Percentiles rank a stretch among this genome's conserved stretches.
These are phyloP conservation scores for Chinchilla lanigera DNA, from an alignment of 2,113 vertebrate genomes.

Conservation along the genomic window DNA sequence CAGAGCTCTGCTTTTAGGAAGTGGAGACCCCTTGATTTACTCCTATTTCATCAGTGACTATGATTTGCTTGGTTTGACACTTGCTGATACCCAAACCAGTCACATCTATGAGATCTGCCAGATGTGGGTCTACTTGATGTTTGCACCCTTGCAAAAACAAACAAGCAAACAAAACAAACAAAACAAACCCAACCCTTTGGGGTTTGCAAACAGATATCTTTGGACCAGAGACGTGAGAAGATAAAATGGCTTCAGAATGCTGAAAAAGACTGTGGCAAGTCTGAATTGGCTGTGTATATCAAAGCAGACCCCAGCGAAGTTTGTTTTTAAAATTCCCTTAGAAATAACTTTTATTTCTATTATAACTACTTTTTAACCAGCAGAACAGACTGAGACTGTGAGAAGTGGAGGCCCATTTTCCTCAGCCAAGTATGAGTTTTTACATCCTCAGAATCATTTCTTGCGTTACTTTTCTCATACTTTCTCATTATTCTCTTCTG, in stretches of 20 bases:
- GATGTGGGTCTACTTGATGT: neutral
- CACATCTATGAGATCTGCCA: conserved; percentile 7
- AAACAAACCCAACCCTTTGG: neutral
- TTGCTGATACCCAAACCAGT: neutral
- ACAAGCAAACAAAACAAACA: neutral
- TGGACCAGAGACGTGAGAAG: conserved; percentile 43
- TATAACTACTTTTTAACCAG: neutral
- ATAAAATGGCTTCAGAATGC: conserved; percentile 15
- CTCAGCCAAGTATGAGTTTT: neutral
- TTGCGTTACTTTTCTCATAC: neutral
- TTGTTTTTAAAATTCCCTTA: neutral
- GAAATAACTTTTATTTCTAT: neutral
- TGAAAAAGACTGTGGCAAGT: neutral
- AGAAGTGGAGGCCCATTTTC: neutral
- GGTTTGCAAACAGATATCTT: conserved; percentile 45
- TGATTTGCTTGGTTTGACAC: neutral
- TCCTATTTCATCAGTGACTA: neutral
- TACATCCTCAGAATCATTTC: neutral
- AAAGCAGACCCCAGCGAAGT: neutral
- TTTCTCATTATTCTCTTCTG: neutral
- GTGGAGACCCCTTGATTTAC: neutral
- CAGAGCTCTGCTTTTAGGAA: conserved; percentile 20
- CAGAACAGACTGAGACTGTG: neutral
- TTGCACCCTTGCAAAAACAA: neutral
- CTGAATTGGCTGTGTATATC: neutral